Evolutionary conservation across 2,797 vertebrate species (phyloP).

Genomic region (Garrulus glandarius): DNA sequence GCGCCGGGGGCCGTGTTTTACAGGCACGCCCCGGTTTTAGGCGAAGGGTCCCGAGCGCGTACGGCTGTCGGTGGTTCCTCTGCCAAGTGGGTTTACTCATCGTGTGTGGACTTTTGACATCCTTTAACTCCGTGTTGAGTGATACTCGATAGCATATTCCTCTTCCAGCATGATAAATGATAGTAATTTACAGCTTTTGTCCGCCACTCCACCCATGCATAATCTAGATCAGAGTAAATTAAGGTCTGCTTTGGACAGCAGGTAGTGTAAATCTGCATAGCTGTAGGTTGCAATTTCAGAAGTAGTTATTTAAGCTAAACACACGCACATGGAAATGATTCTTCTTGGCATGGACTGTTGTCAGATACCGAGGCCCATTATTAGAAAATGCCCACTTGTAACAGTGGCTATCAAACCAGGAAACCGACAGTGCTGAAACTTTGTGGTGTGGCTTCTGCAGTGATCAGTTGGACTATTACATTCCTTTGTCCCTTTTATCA

Average conservation of each 20-base stretch:
- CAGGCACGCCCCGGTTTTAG: accelerated
- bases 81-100: neutral
- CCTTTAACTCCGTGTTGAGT: neutral
- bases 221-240: neutral
- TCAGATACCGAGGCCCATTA: neutral
- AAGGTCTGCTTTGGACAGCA: neutral
- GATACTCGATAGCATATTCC: neutral
- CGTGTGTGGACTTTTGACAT: neutral
- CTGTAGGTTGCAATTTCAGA: neutral
- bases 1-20: accelerated
- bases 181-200: neutral
- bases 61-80: accelerated
- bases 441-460: neutral
- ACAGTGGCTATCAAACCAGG: accelerated
- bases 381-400: neutral
- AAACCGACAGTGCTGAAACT: accelerated
- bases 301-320: neutral
- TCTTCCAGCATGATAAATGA: neutral
- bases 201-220: neutral
- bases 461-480: accelerated
- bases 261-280: neutral
- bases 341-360: neutral
- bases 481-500: neutral
- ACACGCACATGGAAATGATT: accelerated
- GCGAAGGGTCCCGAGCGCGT: neutral